Evolutionary conservation across 2,797 vertebrate species (phyloP), one percentile per base, ranked within the genome.

Genomic region (Rhinella marina): DNA sequence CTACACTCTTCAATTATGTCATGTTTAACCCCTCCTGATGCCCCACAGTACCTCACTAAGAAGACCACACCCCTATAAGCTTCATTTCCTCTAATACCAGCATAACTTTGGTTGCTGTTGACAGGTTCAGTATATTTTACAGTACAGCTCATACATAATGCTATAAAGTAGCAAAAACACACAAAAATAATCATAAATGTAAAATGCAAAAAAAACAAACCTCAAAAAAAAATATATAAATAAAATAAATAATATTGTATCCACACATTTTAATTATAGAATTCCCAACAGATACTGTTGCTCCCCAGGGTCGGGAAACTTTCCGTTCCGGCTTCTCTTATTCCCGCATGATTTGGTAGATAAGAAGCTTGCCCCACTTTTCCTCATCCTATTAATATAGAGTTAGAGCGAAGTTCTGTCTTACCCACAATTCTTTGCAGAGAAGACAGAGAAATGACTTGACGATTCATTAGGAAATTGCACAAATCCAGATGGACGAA

Each of bases 401-500:
- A 32, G 62, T 86, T 57, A 21, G 3, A 12, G 17, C 32, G 11
- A 57, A 25, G 19, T 70, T 11, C 85, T 57, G 66, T 70, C 25
- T 66, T 25, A 70, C 54, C 50, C 32, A 62, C 50, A 76, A 61
- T 75, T 32, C 79, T 82, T 72, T 32, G 25, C 21, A 17, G 29
- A 19, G 29, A 5, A 29, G 17, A 27, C 52, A 68, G 79, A 41
- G 50, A 62, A 70, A 87, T 4, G 32, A 32, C 41, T 19, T 72
- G 72, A 84, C 86, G 66, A 78, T 82, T 62, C 81, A 82, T 62
- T 77, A 59, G 72, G 57, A 87, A 78, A 83, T 77, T 21, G 66
- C 59, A 66, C 41, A 87, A 83, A 87, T 87, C 81, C 68, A 79
- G 87, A 66, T 72, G 81, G 75, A 80, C 78, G 75, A 87, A 77